A percentile compares a stretch with the other conserved stretches of the same genome.
phyloP scores from a whole-genome alignment of 2,888 invertebrate species.

The Orthosia gothica region DNA sequence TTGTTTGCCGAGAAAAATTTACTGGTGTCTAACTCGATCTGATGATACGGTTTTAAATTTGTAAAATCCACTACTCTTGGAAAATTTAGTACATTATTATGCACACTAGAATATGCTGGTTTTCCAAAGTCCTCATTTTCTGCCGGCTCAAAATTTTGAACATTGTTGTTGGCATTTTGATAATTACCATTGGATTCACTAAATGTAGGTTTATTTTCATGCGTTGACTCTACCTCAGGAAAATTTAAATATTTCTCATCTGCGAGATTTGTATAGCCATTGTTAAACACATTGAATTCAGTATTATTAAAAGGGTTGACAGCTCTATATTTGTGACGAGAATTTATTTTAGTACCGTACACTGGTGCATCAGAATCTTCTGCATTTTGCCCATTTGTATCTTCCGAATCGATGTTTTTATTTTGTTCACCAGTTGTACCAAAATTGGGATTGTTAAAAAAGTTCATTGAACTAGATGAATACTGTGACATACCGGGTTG shows the following conservation, averaged over 20 bases:
- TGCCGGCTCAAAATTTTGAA: constrained; percentile 71
- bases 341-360: constrained; percentile 85
- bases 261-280: constrained; percentile 70
- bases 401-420: constrained; percentile 72
- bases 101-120: constrained; percentile 67
- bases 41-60: constrained; percentile 80
- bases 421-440: constrained; percentile 73
- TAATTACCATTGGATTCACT: constrained; percentile 74
- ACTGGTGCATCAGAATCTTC: constrained; percentile 78
- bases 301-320: constrained; percentile 76
- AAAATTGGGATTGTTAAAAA: constrained; percentile 77
- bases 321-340: constrained; percentile 76
- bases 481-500: constrained; percentile 80
- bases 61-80: constrained; percentile 87
- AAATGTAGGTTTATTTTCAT: constrained; percentile 73
- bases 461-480: constrained; percentile 76
- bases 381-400: constrained; percentile 68
- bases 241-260: constrained; percentile 74
- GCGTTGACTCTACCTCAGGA: constrained; percentile 70
- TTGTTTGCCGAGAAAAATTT: constrained; percentile 74
- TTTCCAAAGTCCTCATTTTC: constrained; percentile 74
- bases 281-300: constrained; percentile 75
- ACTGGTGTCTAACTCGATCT: constrained; percentile 77
- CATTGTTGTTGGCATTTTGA: constrained; percentile 72
- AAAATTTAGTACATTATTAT: constrained; percentile 77